These are phyloP conservation scores for Sebastes cheni DNA, from an alignment of 2,797 vertebrate species.

Conservation along the genomic window DNA sequence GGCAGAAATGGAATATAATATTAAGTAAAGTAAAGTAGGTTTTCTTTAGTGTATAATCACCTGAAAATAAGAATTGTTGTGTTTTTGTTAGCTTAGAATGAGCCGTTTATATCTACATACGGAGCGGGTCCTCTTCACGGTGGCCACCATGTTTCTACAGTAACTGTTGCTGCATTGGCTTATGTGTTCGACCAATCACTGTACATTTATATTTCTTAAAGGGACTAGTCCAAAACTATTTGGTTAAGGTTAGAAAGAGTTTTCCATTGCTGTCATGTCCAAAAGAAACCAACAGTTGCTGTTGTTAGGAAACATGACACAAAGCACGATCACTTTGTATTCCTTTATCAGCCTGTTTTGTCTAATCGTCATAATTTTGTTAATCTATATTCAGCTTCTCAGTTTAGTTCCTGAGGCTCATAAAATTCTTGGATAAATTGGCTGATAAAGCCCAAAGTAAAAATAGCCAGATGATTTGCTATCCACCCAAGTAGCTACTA, in stretches of 20 bases:
- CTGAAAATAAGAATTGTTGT: no score
- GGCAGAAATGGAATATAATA: no score
- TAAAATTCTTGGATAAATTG: not conserved
- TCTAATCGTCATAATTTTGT: not conserved
- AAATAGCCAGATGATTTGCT: not conserved
- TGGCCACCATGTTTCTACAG: no score
- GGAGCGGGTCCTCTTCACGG: no score
- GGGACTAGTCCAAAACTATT: not conserved
- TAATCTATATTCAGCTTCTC: not conserved
- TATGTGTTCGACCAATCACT: no score
- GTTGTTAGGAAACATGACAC: not conserved
- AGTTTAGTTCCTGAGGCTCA: not conserved
- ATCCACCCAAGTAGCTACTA: not conserved
- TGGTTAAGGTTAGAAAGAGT: not conserved
- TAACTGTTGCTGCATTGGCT: no score
- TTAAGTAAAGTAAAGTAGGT: no score
- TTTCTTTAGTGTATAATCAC: no score
- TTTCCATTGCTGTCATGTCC: not conserved
- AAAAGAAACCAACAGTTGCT: not conserved
- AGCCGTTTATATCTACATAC: no score
- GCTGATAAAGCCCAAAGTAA: not conserved
- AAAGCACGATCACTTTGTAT: not conserved
- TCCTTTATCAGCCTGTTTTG: not conserved
- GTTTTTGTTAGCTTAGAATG: no score
- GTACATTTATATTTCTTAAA: accelerated